Percentiles rank a stretch among this genome's conserved stretches.
Conservation (phyloP, 1,140 invertebrate species). For the Psix sp. region DNA sequence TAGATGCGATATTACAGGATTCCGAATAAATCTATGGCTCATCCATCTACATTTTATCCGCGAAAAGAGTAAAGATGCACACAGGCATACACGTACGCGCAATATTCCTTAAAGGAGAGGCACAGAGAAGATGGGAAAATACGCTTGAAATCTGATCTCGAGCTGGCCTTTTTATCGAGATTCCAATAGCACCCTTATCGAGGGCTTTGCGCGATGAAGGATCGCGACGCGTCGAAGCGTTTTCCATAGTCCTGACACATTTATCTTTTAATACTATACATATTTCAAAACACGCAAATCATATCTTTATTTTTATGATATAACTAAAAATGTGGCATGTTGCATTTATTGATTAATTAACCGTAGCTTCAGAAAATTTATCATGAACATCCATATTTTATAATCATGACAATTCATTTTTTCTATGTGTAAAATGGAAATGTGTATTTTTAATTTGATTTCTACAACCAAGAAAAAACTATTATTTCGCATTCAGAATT, state of each 20-base stretch:
- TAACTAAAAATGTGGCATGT: slow-evolving; percentile 36
- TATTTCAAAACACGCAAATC: slow-evolving; percentile 68
- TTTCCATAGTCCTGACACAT: slow-evolving; percentile 69
- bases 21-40: slow-evolving; percentile 73
- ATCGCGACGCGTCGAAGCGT: slow-evolving; percentile 66
- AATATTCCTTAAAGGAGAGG: slow-evolving; percentile 43
- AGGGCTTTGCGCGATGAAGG: slow-evolving; percentile 73
- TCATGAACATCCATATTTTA: too few species aligned
- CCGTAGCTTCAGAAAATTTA: too few species aligned
- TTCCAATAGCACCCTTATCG: slow-evolving; percentile 74
- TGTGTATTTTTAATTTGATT: too few species aligned
- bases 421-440: too few species aligned
- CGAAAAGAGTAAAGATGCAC: slow-evolving; percentile 48
- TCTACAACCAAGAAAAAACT: too few species aligned
- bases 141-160: slow-evolving; percentile 70
- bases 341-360: slow-evolving; percentile 7
- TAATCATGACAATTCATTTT: too few species aligned
- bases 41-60: slow-evolving; percentile 74
- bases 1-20: slow-evolving; percentile 71
- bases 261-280: slow-evolving; percentile 73
- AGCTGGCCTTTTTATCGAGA: slow-evolving; percentile 69
- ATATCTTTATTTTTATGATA: slow-evolving; percentile 57
- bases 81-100: slow-evolving; percentile 29
- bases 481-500: too few species aligned
- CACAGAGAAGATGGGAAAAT: slow-evolving; percentile 37